Evolutionary conservation across 2,888 invertebrate species (phyloP).

Genomic region (Coremacera marginata): DNA sequence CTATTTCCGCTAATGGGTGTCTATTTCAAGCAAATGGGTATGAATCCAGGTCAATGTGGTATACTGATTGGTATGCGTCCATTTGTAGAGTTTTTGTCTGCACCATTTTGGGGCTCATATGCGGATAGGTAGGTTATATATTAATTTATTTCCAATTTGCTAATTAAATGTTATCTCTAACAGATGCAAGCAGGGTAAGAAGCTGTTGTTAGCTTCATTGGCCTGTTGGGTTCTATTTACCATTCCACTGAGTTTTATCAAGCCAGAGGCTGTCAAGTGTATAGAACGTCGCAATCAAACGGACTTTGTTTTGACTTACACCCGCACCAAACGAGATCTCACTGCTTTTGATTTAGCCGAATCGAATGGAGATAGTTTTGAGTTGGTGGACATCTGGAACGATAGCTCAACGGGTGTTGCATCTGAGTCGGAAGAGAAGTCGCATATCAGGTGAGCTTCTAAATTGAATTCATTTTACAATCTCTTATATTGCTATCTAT

Average conservation of each 20-base stretch:
- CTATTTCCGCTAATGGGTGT: slow-evolving; percentile 98
- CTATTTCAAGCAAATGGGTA: slow-evolving; percentile 99
- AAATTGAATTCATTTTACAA: no score
- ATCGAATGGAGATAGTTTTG: slow-evolving; percentile 44
- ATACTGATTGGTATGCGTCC: slow-evolving; percentile 95
- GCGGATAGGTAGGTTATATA: slow-evolving; percentile 80
- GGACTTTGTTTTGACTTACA: slow-evolving; percentile 73
- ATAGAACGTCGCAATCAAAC: slow-evolving; percentile 77
- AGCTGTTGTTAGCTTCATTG: slow-evolving; percentile 89
- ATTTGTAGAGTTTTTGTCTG: slow-evolving; percentile 96
- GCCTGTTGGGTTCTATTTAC: slow-evolving; percentile 98
- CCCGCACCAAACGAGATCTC: slow-evolving; percentile 69
- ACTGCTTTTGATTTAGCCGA: slow-evolving; percentile 52
- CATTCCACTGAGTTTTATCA: slow-evolving; percentile 93
- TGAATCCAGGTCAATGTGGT: slow-evolving; percentile 97
- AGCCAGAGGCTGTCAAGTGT: slow-evolving; percentile 93
- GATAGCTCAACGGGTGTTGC: slow-evolving; percentile 41
- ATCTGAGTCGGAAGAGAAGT: slow-evolving; percentile 46
- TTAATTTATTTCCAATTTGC: background rate
- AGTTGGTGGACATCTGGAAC: slow-evolving; percentile 41
- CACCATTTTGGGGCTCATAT: slow-evolving; percentile 97
- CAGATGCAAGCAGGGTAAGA: slow-evolving; percentile 87
- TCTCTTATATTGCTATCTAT: no score
- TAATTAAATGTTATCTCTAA: background rate
- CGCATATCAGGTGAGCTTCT: slow-evolving; percentile 51